These are phyloP conservation scores for Triplophysa dalaica DNA, from an alignment of 2,113 vertebrate species.

Conservation along the genomic window DNA sequence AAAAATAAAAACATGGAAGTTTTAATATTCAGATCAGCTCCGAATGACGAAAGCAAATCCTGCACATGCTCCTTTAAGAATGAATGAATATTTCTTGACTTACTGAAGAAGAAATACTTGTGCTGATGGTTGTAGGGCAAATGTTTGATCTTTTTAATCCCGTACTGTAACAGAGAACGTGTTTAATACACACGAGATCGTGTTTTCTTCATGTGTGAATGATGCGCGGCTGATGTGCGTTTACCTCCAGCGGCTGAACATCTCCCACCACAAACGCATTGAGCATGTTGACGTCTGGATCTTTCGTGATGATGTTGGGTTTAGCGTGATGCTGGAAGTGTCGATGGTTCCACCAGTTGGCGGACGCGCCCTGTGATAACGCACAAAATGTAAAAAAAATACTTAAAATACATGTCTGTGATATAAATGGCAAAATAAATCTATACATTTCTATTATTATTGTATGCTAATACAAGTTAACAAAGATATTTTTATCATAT, in stretches of 20 bases:
- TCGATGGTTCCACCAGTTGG: constrained; percentile 97
- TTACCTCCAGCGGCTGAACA: constrained; percentile 86
- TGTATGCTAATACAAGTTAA: no score
- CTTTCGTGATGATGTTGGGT: constrained; percentile 89
- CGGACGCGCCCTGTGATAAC: constrained; percentile 84
- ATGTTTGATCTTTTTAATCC: constrained; percentile 88
- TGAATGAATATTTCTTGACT: constrained; percentile 54
- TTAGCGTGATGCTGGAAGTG: constrained; percentile 97
- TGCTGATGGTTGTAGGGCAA: constrained; percentile 91
- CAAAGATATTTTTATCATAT: no score
- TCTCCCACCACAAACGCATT: constrained; percentile 85
- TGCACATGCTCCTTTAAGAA: background rate
- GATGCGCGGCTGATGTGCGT: background rate
- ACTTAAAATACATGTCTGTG: background rate
- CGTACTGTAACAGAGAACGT: constrained; percentile 75
- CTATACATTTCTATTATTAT: no score
- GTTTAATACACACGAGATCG: background rate
- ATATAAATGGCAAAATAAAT: background rate
- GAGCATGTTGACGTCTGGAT: constrained; percentile 92
- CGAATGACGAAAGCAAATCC: no score
- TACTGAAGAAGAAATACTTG: constrained; percentile 92
- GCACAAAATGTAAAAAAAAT: background rate
- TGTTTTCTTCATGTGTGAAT: background rate
- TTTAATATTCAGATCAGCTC: no score
- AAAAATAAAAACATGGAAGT: no score